Evolutionary conservation across 2,113 vertebrate genomes (phyloP), one percentile per base, ranked within the genome.

Genomic region (Lagopus muta): DNA sequence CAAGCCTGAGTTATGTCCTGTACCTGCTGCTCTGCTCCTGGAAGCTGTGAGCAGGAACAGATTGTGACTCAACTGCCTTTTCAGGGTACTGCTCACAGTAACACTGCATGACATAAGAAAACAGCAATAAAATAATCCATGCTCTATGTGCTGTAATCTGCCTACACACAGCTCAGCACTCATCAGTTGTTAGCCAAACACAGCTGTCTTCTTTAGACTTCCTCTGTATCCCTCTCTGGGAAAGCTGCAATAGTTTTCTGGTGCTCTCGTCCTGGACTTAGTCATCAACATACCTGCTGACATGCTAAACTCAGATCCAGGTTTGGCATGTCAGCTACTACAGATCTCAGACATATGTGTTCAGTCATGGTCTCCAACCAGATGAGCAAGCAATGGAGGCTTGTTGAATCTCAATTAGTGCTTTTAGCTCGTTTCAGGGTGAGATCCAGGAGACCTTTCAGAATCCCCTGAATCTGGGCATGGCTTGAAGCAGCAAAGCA

Each of bases 21-120:
- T 76, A 70, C 84, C 87, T 94, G 57, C 71, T 87, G 82, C 72
- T 93, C 74, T 79, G 43, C 74, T 87, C 62, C 50, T 91, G 82
- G 54, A 75, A 91, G 20, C 62, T 89, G 78, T 0, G 4, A 95
- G 67, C 71, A 85, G 2, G 22, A 71, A 38, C 62, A 95, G 82
- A 77, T 5, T 0, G 84, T 88, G 81, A 93, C 58, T 93, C 86
- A 91, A 80, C 16, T 80, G 54, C 36, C 66, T 89, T 91, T 89
- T 85, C 64, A 88, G 91, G 79, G 38, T 74, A 48, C 71, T 40
- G 6, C 89, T 92, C 45, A 38, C 64, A 82, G 24, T 76, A 91
- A 82, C 60, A 12, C 50, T 66, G 40, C 42, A 74, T 86, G 88
- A 54, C 11, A 22, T 50, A 48, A 61, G 36, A 80, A 88, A 94